Conservation (phyloP, 2,888 invertebrate species). For the Pollenia labialis region DNA sequence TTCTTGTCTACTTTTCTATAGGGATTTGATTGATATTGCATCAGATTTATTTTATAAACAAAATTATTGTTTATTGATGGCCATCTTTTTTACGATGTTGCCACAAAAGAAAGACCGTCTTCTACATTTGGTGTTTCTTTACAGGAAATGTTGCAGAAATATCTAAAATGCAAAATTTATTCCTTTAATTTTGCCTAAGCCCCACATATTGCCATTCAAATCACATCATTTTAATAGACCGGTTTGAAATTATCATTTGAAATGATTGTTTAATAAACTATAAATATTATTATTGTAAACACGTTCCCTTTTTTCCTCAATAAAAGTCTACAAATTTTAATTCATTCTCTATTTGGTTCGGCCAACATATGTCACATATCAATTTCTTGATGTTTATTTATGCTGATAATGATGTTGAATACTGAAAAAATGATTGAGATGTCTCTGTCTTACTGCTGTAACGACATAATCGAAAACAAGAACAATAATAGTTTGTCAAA, state of each 20-base stretch:
- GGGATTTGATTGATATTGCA: slow-evolving; percentile 23
- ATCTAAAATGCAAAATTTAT: too few relatives aligned
- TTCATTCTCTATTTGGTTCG: slow-evolving; percentile 50
- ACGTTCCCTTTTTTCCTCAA: slow-evolving; percentile 47
- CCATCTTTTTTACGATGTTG: slow-evolving; percentile 11
- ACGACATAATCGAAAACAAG: slow-evolving; percentile 28
- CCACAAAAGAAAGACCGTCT: too few relatives aligned
- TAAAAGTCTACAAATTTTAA: slow-evolving; percentile 66
- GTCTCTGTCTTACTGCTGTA: slow-evolving; percentile 46
- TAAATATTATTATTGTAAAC: slow-evolving; percentile 50
- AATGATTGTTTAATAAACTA: slow-evolving; percentile 54
- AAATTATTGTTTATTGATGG: slow-evolving; percentile 26
- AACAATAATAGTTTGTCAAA: slow-evolving; percentile 65
- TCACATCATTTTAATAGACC: slow-evolving; percentile 33
- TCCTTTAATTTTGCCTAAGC: neutral
- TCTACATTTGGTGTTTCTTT: too few relatives aligned
- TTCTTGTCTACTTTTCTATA: slow-evolving; percentile 44
- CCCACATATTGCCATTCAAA: slow-evolving; percentile 34
- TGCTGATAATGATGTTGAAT: slow-evolving; percentile 17
- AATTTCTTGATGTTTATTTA: slow-evolving; percentile 41
- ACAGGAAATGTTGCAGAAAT: too few relatives aligned
- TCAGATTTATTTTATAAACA: slow-evolving; percentile 41
- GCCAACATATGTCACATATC: slow-evolving; percentile 70
- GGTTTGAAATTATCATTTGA: slow-evolving; percentile 28
- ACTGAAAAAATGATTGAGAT: slow-evolving; percentile 42